Percentiles rank a stretch among this genome's conserved stretches.
Conservation (phyloP, 1,140 invertebrate genomes). For the Yoshiicerus persimilis region DNA sequence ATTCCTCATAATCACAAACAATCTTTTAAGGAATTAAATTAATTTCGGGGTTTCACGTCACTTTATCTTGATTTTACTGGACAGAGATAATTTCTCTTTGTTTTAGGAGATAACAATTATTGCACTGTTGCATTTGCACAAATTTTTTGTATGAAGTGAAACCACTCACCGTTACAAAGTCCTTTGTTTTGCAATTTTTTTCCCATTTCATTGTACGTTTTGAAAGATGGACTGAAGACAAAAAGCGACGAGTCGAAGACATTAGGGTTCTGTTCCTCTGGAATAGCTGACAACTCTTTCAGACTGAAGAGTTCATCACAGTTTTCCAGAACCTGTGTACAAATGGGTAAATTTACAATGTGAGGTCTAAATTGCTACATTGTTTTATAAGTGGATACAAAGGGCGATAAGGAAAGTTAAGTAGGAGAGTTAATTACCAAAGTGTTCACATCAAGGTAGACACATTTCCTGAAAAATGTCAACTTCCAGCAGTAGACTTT, state of each 20-base stretch:
- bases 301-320: not conserved
- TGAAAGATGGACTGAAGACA: not conserved
- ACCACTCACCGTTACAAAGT: not conserved
- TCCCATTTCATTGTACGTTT: not conserved
- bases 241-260: not conserved
- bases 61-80: too few species aligned
- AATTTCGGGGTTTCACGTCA: too few species aligned
- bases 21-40: too few species aligned
- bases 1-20: too few species aligned
- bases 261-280: not conserved
- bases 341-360: too few species aligned
- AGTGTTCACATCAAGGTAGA: not conserved
- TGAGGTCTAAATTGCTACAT: not conserved
- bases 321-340: not conserved
- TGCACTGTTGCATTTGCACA: not conserved
- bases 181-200: not conserved
- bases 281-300: not conserved
- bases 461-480: not conserved
- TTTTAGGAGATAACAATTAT: too few species aligned
- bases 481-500: not conserved
- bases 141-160: not conserved
- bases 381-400: not conserved
- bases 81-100: too few species aligned
- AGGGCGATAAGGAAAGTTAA: too few species aligned
- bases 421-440: too few species aligned